phyloP scores from a whole-genome alignment of 30 jellyfish, hydroid and myxozoan species.

The Sanderia malayensis region DNA sequence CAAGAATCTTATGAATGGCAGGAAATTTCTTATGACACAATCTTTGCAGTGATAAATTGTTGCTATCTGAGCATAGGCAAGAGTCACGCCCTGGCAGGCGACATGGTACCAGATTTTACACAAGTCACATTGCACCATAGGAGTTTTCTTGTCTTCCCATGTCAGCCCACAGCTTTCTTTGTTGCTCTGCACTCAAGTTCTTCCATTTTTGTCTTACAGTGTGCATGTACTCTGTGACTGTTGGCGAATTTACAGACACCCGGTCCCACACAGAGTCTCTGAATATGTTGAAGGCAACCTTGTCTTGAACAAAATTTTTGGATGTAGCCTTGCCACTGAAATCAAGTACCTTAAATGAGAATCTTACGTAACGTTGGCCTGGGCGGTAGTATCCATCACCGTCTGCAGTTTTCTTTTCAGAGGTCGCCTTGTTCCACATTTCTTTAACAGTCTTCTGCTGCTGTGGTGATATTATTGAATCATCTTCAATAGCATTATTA shows the following conservation, averaged over 20 bases:
- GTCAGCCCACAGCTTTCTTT: neutral
- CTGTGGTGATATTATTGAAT: neutral
- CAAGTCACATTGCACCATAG: constrained; percentile 8
- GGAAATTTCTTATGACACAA: constrained; percentile 7
- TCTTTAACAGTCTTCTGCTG: constrained; percentile 1
- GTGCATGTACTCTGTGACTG: neutral
- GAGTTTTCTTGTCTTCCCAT: neutral
- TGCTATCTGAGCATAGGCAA: constrained; percentile 12
- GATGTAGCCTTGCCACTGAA: neutral
- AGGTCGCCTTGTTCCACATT: neutral
- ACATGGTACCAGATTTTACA: constrained; percentile 7
- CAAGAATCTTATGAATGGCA: constrained; percentile 6
- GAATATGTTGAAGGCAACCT: neutral
- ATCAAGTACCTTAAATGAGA: too few species aligned
- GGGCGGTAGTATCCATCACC: neutral
- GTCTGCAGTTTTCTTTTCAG: neutral
- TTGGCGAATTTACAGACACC: neutral
- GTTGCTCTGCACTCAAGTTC: neutral
- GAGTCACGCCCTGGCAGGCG: neutral
- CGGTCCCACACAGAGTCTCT: neutral
- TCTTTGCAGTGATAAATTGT: constrained; percentile 2
- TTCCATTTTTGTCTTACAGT: neutral
- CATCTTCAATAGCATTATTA: neutral
- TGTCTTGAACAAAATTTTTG: neutral
- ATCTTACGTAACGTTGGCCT: neutral